Conservation (phyloP, 1,140 invertebrate genomes). For the Drosophila mayri region DNA sequence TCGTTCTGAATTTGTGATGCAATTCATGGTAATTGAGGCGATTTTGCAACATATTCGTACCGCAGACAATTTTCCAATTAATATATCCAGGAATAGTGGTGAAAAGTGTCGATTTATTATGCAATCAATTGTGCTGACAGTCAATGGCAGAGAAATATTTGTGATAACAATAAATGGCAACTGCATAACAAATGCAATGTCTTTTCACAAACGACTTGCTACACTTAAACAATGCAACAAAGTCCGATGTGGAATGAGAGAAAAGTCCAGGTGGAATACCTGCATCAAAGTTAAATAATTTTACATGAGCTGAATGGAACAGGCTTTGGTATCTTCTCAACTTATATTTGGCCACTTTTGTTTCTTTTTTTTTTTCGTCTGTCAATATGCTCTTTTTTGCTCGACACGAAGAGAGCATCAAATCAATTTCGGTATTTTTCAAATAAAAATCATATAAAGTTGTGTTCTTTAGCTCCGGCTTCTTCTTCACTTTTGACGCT, state of each 20-base stretch:
- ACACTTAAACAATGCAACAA: neutral
- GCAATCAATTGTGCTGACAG: constrained; percentile 29
- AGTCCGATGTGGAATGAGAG: neutral
- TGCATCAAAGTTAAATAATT: constrained; percentile 24
- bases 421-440: constrained; percentile 77
- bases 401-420: constrained; percentile 41
- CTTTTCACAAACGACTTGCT: constrained; percentile 1
- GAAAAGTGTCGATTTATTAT: constrained; percentile 10
- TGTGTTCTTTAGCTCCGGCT: constrained; percentile 25
- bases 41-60: constrained; percentile 12
- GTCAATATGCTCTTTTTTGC: constrained; percentile 15
- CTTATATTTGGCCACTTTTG: neutral
- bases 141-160: neutral
- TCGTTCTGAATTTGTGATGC: constrained; percentile 12
- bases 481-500: neutral
- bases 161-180: constrained; percentile 12
- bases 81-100: constrained; percentile 1
- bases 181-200: constrained; percentile 1
- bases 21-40: constrained; percentile 24
- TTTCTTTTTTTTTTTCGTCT: neutral
- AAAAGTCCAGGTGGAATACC: constrained; percentile 12
- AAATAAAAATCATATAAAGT: constrained; percentile 77
- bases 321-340: neutral
- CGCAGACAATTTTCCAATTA: constrained; percentile 28
- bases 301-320: constrained; percentile 19